phyloP scores from a whole-genome alignment of 1,140 invertebrate species.

The Lordiphosa stackelbergi region DNA sequence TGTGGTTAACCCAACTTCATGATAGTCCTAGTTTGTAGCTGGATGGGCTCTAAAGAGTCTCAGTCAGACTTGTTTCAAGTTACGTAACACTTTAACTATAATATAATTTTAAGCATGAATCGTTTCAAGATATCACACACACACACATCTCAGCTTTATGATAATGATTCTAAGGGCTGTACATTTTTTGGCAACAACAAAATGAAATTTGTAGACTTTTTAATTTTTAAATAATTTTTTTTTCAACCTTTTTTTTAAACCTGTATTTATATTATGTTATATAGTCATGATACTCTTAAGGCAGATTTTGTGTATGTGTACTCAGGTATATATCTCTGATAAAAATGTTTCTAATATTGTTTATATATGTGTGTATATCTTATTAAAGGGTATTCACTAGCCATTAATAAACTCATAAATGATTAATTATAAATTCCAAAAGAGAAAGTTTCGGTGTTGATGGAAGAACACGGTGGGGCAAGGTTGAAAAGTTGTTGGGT shows the following conservation, averaged over 20 bases:
- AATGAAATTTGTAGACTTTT: conserved; percentile 42
- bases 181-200: conserved; percentile 27
- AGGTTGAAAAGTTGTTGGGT: no score
- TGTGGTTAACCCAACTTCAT: no score
- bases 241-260: conserved; percentile 25
- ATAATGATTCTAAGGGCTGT: conserved; percentile 26
- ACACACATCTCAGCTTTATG: conserved; percentile 61
- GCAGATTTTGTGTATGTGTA: conserved; percentile 23
- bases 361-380: no score
- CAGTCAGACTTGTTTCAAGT: conserved; percentile 4
- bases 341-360: conserved; percentile 3
- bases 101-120: conserved; percentile 5
- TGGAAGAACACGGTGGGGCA: no score
- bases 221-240: conserved; percentile 30
- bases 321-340: conserved; percentile 61
- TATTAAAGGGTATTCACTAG: no score
- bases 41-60: conserved; percentile 10
- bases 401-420: no score
- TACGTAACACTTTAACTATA: conserved; percentile 13
- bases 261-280: conserved; percentile 56
- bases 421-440: no score
- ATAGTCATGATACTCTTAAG: conserved; percentile 12
- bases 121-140: neutral
- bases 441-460: no score
- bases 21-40: conserved; percentile 20